Percentiles rank a stretch among this genome's conserved stretches.
These are phyloP conservation scores for Rhogogaster chlorosoma DNA, from an alignment of 2,888 invertebrate species.

Conservation along the genomic window DNA sequence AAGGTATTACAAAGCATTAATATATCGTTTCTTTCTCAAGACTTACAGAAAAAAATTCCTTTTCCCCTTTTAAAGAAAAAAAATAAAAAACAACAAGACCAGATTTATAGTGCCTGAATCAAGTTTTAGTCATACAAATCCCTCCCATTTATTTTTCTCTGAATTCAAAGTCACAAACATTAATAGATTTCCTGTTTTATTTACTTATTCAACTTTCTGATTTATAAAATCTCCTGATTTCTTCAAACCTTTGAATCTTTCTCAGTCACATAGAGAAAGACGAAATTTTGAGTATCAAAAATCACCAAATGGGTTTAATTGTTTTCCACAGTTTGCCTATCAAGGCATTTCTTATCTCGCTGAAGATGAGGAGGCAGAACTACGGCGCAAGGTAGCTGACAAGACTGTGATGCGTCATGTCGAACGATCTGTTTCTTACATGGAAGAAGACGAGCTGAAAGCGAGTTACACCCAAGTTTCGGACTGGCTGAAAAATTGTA, in stretches of 20 bases:
- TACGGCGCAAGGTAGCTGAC: conserved; percentile 75
- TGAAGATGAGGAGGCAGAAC: conserved; percentile 78
- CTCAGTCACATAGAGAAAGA: too few relatives aligned
- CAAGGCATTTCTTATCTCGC: conserved; percentile 86
- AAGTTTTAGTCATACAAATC: too few relatives aligned
- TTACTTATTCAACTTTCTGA: not conserved
- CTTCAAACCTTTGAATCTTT: too few relatives aligned
- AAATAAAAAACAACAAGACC: too few relatives aligned
- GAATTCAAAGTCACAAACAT: too few relatives aligned
- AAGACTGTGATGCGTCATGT: conserved; percentile 65
- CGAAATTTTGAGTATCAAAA: not conserved
- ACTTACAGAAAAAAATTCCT: not conserved
- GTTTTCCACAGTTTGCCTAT: conserved; percentile 82
- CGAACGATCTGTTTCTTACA: conserved; percentile 61
- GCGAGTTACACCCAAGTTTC: conserved; percentile 70
- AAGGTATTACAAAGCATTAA: conserved; percentile 80
- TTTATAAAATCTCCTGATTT: too few relatives aligned
- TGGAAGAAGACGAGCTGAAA: conserved; percentile 71
- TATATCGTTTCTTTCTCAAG: conserved; percentile 25
- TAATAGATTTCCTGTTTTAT: not conserved
- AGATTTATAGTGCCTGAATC: too few relatives aligned
- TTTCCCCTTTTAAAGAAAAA: too few relatives aligned
- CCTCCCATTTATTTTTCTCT: too few relatives aligned
- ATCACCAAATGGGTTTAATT: not conserved
- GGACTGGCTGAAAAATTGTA: conserved; percentile 73